Evolutionary conservation across 2,113 vertebrate species (phyloP).

Genomic region (Lamprologus speciosus): DNA sequence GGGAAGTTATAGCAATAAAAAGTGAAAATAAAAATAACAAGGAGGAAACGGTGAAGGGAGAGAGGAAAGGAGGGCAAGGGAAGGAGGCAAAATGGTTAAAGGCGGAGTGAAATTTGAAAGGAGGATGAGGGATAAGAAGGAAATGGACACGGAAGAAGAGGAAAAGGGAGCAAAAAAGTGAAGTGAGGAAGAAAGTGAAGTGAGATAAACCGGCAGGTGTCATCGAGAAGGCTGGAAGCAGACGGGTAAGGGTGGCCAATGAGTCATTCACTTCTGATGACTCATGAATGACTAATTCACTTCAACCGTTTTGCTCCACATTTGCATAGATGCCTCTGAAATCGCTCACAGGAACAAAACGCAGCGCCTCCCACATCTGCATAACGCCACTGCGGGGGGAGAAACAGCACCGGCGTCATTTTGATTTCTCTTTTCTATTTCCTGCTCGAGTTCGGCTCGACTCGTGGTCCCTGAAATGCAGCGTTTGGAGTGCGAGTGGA

Average conservation of each 20-base stretch:
- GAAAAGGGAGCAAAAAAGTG: neutral
- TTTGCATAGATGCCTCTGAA: slow-evolving; percentile 10
- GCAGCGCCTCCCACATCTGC: neutral
- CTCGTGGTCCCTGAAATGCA: neutral
- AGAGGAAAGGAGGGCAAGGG: neutral
- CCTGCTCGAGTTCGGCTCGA: neutral
- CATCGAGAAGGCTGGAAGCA: neutral
- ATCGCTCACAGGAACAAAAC: neutral
- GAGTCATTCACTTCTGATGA: slow-evolving; percentile 20
- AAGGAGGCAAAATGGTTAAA: accelerated
- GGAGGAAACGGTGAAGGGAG: neutral
- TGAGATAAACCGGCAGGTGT: neutral
- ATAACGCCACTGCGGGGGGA: neutral
- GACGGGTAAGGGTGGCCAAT: slow-evolving; percentile 1
- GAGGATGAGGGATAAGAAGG: accelerated
- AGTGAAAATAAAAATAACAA: neutral
- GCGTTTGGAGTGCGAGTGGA: accelerated
- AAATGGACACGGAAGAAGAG: neutral
- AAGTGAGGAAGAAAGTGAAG: neutral
- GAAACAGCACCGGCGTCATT: neutral
- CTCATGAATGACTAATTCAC: slow-evolving; percentile 36
- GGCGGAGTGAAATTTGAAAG: accelerated
- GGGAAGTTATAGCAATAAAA: neutral
- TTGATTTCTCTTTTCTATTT: neutral
- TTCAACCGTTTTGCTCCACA: neutral